Evolutionary conservation across 2,113 vertebrate species (phyloP).

Genomic region (Chionomys nivalis): DNA sequence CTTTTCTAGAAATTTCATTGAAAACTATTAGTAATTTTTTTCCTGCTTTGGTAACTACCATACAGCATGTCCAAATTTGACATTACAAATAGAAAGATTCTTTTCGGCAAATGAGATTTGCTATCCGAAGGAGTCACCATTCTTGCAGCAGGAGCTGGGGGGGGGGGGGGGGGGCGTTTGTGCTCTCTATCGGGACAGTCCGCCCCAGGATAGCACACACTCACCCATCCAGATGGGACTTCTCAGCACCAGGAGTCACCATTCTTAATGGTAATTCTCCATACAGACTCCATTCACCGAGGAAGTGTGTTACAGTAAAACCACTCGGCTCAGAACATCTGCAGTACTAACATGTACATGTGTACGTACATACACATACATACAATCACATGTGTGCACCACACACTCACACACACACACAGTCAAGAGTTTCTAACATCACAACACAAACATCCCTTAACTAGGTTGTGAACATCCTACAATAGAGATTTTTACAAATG

Average conservation of each 20-base stretch:
- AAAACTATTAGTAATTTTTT: neutral
- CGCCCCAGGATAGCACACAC: too few species aligned
- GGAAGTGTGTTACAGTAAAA: neutral
- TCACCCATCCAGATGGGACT: too few species aligned
- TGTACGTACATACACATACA: neutral
- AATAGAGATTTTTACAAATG: neutral
- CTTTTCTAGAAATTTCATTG: constrained; percentile 26
- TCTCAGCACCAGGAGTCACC: too few species aligned
- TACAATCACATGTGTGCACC: neutral
- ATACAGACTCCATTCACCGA: neutral
- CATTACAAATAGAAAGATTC: constrained; percentile 22
- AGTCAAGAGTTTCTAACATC: neutral
- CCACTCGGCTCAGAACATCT: neutral
- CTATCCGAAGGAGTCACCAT: neutral
- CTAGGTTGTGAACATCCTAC: neutral
- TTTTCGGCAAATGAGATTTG: constrained; percentile 24
- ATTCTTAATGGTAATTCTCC: constrained; percentile 15
- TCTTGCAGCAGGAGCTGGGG: too few species aligned
- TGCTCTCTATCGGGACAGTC: too few species aligned
- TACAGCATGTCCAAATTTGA: neutral
- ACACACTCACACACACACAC: neutral
- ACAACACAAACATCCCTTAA: neutral
- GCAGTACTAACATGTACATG: neutral
- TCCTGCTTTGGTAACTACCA: neutral
- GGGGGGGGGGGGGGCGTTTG: too few species aligned